A percentile compares a stretch with the other conserved stretches of the same genome.
Evolutionary conservation across 2,888 invertebrate genomes (phyloP).

Genomic region (Aquatica leii): DNA sequence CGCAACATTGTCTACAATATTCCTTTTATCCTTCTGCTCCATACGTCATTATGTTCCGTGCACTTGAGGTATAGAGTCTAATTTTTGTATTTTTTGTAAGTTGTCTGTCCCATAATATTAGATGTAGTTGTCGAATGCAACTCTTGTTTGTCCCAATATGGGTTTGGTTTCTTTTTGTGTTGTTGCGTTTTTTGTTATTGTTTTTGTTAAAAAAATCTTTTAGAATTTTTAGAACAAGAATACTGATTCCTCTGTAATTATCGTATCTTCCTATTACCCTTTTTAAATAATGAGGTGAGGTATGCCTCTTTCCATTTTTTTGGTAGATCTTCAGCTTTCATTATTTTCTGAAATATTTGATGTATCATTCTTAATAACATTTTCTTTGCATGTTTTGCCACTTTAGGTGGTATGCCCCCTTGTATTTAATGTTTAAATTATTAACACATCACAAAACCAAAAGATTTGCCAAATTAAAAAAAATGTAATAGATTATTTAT

Average conservation of each 20-base stretch:
- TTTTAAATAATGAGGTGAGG: conserved; percentile 10
- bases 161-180: neutral
- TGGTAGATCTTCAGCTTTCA: conserved; percentile 9
- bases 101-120: neutral
- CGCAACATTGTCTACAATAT: conserved; percentile 1
- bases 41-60: neutral
- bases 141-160: neutral
- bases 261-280: conserved; percentile 8
- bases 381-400: conserved; percentile 1
- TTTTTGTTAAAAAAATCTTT: no score
- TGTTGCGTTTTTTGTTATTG: conserved; percentile 3
- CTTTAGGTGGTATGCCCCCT: conserved; percentile 17
- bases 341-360: conserved; percentile 2
- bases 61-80: neutral
- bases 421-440: no score
- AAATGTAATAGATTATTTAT: no score
- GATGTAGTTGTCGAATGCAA: neutral
- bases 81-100: neutral
- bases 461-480: no score
- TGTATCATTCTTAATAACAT: conserved; percentile 2
- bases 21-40: neutral
- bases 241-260: conserved; percentile 15
- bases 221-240: conserved; percentile 1
- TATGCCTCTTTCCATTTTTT: conserved; percentile 8
- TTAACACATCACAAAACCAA: no score